Evolutionary conservation across 1,140 invertebrate genomes (phyloP).

Genomic region (Temnothorax curvispinosus): DNA sequence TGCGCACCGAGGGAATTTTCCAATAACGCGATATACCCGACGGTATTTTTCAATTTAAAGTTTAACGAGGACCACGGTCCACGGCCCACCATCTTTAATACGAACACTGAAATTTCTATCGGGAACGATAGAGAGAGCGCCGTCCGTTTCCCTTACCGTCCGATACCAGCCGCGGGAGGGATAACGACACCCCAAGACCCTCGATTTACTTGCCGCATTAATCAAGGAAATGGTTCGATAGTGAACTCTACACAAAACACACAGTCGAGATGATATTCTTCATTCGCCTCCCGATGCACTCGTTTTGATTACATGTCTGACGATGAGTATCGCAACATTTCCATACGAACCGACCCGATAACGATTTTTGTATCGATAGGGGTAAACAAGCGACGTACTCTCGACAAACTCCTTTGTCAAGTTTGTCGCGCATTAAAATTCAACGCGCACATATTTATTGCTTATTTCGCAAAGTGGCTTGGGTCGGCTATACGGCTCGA

Average conservation of each 20-base stretch:
- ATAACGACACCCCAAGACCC: constrained; percentile 1
- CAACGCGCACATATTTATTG: constrained; percentile 56
- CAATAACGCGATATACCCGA: constrained; percentile 42
- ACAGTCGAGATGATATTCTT: constrained; percentile 3
- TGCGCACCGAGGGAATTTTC: constrained; percentile 26
- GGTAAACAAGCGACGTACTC: constrained; percentile 35
- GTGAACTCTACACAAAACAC: constrained; percentile 2
- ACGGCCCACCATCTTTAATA: constrained; percentile 39
- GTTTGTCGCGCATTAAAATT: constrained; percentile 56
- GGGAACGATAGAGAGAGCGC: background rate
- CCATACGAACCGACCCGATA: constrained; percentile 19
- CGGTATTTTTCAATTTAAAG: constrained; percentile 56
- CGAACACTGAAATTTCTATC: constrained; percentile 34
- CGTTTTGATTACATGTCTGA: constrained; percentile 46
- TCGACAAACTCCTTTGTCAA: constrained; percentile 52
- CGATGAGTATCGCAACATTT: constrained; percentile 37
- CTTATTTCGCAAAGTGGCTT: constrained; percentile 56
- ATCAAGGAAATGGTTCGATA: constrained; percentile 39
- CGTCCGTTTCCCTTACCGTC: background rate
- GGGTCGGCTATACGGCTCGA: constrained; percentile 27
- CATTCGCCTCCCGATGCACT: constrained; percentile 5
- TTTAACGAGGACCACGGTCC: constrained; percentile 33
- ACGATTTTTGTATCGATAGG: constrained; percentile 41
- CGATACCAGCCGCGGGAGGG: background rate
- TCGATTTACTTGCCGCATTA: constrained; percentile 48